Percentiles rank a stretch among this genome's conserved stretches.
Conservation (phyloP, 2,888 invertebrate species). For the Mechanitis messenoides region DNA sequence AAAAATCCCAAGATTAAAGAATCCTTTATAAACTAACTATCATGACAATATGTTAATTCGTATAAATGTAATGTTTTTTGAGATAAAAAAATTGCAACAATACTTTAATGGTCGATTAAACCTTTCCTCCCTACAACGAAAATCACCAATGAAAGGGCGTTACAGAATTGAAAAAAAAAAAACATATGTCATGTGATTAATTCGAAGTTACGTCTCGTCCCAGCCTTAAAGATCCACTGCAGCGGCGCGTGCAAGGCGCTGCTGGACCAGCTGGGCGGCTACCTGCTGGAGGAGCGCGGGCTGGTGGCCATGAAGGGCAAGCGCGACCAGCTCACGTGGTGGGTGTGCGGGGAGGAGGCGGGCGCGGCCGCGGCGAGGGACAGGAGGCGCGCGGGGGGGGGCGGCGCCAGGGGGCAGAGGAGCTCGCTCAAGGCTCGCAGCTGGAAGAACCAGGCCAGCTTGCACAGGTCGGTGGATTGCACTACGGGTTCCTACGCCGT, state of each 20-base stretch:
- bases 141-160: too few species aligned
- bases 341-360: constrained; percentile 86
- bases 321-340: constrained; percentile 88
- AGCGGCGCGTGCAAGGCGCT: constrained; percentile 83
- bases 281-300: constrained; percentile 85
- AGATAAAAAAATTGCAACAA: too few species aligned
- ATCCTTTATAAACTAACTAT: too few species aligned
- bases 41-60: too few species aligned
- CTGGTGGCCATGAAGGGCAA: constrained; percentile 89
- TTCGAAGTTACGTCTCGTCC: background rate
- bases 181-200: too few species aligned
- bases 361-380: constrained; percentile 75
- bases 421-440: constrained; percentile 82
- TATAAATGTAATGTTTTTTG: too few species aligned
- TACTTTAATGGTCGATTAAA: too few species aligned
- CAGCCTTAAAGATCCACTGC: constrained; percentile 89
- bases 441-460: constrained; percentile 71
- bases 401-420: constrained; percentile 49
- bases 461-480: constrained; percentile 54
- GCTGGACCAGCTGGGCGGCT: constrained; percentile 84
- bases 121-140: too few species aligned
- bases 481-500: too few species aligned
- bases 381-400: constrained; percentile 56
- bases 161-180: too few species aligned
- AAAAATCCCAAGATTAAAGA: too few species aligned